Evolutionary conservation across 2,113 vertebrate species (phyloP).

Genomic region (Ibidorhyncha struthersii): DNA sequence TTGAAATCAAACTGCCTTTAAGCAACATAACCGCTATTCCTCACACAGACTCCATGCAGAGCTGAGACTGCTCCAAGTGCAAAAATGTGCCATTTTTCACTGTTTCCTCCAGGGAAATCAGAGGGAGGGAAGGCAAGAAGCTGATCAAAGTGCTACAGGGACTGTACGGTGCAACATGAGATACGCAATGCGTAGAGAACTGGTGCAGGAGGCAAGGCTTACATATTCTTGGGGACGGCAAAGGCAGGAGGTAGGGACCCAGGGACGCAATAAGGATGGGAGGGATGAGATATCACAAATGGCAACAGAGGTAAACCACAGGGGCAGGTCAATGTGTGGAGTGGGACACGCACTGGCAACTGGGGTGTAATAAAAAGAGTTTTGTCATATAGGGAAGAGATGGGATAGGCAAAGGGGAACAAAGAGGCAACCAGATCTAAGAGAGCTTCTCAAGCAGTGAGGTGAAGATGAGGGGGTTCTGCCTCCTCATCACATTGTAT

Average conservation of each 20-base stretch:
- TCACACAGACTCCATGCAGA: neutral
- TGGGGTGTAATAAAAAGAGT: neutral
- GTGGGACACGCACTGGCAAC: neutral
- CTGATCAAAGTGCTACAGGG: neutral
- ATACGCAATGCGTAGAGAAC: neutral
- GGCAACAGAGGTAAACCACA: fast-evolving
- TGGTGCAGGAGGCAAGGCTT: neutral
- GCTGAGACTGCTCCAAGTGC: neutral
- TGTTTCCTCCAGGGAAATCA: neutral
- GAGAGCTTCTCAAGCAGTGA: neutral
- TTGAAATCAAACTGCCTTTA: neutral
- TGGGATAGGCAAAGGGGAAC: neutral
- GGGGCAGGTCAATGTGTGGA: neutral
- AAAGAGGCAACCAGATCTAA: neutral
- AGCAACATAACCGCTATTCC: neutral
- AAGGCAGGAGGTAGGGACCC: neutral
- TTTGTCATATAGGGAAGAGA: neutral
- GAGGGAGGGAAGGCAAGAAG: neutral
- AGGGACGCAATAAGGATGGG: neutral
- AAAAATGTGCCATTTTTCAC: neutral
- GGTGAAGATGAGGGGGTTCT: neutral
- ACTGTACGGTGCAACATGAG: neutral
- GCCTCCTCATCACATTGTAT: neutral
- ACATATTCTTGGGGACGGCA: neutral
- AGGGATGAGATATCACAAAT: neutral